Conservation (phyloP, 2,888 invertebrate genomes). For the Aleiodes alternator region DNA sequence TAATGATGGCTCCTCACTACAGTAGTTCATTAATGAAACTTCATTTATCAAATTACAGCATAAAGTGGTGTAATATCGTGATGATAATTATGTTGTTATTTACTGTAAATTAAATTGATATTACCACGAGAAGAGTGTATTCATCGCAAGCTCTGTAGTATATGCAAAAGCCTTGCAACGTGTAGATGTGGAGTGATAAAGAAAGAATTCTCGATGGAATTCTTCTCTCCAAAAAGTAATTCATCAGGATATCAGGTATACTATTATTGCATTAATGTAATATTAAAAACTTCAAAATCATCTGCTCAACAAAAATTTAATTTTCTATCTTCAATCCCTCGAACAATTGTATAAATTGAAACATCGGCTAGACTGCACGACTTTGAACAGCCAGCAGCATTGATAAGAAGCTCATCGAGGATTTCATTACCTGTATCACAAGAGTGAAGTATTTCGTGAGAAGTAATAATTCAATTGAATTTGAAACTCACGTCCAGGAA, state of each 20-base stretch:
- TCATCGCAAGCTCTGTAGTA: no score
- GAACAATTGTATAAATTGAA: background rate
- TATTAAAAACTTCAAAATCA: no score
- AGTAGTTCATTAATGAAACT: no score
- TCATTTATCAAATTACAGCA: background rate
- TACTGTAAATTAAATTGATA: no score
- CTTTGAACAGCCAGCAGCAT: slow-evolving; percentile 46
- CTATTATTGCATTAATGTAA: no score
- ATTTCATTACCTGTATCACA: slow-evolving; percentile 40
- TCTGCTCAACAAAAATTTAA: background rate
- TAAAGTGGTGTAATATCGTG: background rate
- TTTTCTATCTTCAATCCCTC: background rate
- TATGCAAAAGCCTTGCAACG: no score
- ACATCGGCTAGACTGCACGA: background rate
- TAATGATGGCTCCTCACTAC: no score
- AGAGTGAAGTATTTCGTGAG: background rate
- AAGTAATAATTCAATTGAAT: background rate
- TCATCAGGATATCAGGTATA: no score
- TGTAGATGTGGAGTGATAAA: no score
- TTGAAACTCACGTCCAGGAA: slow-evolving; percentile 58
- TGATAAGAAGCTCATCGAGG: slow-evolving; percentile 49
- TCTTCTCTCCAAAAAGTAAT: no score
- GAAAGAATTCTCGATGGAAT: no score
- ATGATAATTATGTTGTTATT: background rate
- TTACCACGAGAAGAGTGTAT: no score